Evolutionary conservation across 2,797 vertebrate species (phyloP), one percentile per base, ranked within the genome.

Genomic region (Anas capensis): DNA sequence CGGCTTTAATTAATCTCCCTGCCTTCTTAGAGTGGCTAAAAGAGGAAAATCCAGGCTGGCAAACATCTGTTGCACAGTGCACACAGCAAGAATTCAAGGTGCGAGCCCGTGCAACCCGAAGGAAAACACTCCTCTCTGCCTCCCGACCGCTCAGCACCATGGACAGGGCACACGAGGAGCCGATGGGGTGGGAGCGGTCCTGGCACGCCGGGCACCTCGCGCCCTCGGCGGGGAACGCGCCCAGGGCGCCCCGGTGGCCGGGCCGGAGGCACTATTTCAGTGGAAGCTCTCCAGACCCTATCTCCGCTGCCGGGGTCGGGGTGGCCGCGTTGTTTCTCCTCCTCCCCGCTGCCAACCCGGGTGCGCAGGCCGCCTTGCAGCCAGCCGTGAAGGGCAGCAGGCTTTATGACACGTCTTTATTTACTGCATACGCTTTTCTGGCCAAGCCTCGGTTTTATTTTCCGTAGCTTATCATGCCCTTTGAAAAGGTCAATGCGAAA

Each of bases 1-100:
- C 36, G 77, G 26, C 93, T 92, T 93, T 92, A 92, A 94, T 85
- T 95, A 95, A 96, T 96, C 94, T 84, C 82, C 62, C 73, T 62
- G 75, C 33, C 88, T 80, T 87, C 92, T 95, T 88, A 95, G 88
- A 75, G 46, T 27, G 81, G 68, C 95, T 93, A 88, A 92, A 66
- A 88, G 81, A 71, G 77, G 92, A 70, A 93, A 92, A 93, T 92
- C 87, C 87, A 33, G 53, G 3, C 76, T 34, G 82, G 46, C 15
- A 31, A 38, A 92, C 95, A 95, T 90, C 95, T 96, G 92, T 94
- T 96, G 93, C 82, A 10, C 79, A 1, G 65, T 33, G 8, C 26
- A 40, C 6, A 24, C 46, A 15, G 81, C 89, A 38, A 64, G 7
- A 27, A 14, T 12, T n/a, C 77, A 66, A 91, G 86, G 88, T 36